These are phyloP conservation scores for Chymomyza caudatula DNA, from an alignment of 2,888 invertebrate genomes.

Conservation along the genomic window DNA sequence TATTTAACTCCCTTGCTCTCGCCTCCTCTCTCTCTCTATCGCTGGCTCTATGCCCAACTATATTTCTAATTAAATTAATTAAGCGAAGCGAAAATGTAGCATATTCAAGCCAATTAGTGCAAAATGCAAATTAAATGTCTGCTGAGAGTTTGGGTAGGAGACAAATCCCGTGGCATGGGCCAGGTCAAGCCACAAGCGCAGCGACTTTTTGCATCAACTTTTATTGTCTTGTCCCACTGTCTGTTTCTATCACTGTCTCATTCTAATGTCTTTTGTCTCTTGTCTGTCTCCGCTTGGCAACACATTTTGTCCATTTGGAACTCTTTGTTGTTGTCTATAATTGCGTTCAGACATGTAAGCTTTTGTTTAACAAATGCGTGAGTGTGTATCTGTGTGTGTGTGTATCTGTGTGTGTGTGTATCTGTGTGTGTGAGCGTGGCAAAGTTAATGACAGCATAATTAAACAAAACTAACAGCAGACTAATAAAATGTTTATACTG, in stretches of 20 bases:
- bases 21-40: neutral
- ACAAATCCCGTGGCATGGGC: neutral
- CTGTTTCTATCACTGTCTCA: neutral
- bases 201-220: neutral
- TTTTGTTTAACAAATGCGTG: slow-evolving; percentile 46
- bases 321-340: slow-evolving; percentile 42
- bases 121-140: slow-evolving; percentile 71
- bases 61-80: slow-evolving; percentile 71
- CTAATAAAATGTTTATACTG: slow-evolving; percentile 61
- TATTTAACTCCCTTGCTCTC: too few species aligned
- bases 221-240: slow-evolving; percentile 6
- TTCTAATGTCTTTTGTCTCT: slow-evolving; percentile 16
- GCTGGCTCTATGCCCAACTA: slow-evolving; percentile 48
- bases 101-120: slow-evolving; percentile 67
- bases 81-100: slow-evolving; percentile 58
- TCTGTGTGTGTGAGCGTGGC: slow-evolving; percentile 34
- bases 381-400: slow-evolving; percentile 5
- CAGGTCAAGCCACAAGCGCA: neutral
- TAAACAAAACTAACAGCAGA: slow-evolving; percentile 66
- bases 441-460: slow-evolving; percentile 69
- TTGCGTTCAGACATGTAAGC: slow-evolving; percentile 67
- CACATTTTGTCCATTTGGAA: slow-evolving; percentile 34
- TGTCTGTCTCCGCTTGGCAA: slow-evolving; percentile 19
- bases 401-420: slow-evolving; percentile 16
- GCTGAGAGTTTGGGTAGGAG: slow-evolving; percentile 32